Evolutionary conservation across 2,888 invertebrate genomes (phyloP).

Genomic region (Clusia tigrina): DNA sequence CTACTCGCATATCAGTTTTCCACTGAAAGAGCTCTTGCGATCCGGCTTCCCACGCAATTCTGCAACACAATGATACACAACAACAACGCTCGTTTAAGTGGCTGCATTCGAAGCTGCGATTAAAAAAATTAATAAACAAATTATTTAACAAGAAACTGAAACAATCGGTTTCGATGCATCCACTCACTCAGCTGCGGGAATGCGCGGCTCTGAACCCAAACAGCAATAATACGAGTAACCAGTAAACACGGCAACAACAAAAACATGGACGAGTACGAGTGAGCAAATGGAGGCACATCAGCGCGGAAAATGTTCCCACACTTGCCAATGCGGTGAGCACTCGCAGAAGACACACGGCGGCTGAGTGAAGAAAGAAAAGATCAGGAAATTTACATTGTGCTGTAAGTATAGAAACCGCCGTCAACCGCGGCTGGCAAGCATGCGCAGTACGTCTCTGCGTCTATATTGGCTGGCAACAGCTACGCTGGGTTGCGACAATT

Average conservation of each 20-base stretch:
- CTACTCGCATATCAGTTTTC: not conserved
- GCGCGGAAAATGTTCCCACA: slow-evolving; percentile 44
- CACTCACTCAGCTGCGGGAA: not conserved
- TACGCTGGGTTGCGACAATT: too few species aligned
- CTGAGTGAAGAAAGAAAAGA: not conserved
- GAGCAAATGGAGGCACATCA: not conserved
- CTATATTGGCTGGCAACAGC: too few species aligned
- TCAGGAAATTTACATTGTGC: slow-evolving; percentile 19
- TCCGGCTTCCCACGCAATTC: not conserved
- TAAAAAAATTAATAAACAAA: not conserved
- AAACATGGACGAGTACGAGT: not conserved
- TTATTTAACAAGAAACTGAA: not conserved
- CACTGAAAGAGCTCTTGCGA: not conserved
- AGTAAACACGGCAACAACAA: not conserved
- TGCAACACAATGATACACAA: not conserved
- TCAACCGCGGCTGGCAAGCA: too few species aligned
- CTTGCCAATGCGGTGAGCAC: slow-evolving; percentile 38
- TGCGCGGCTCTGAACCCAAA: not conserved
- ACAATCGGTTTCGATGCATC: not conserved
- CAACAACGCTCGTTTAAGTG: not conserved
- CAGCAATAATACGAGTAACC: not conserved
- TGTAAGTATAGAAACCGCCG: too few species aligned
- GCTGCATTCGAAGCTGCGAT: not conserved
- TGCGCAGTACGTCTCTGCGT: too few species aligned
- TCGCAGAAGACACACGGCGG: not conserved